Percentiles rank a stretch among this genome's conserved stretches.
phyloP scores from a whole-genome alignment of 2,888 invertebrate species.

The Aporophyla nigra region DNA sequence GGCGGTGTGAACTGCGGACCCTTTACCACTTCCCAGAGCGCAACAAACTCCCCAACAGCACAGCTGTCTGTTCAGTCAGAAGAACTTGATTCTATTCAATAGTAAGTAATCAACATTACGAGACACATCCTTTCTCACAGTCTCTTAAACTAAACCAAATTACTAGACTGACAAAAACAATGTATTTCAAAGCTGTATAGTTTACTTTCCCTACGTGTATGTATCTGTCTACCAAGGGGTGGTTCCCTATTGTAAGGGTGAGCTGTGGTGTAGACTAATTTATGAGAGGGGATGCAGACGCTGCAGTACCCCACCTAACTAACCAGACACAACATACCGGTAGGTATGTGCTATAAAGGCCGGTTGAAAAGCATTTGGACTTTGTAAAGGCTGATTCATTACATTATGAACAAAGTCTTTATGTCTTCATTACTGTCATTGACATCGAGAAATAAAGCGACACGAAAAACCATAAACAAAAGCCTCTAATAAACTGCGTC shows the following conservation, averaged over 20 bases:
- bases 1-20: no score
- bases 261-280: constrained; percentile 30
- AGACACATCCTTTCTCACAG: background rate
- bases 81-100: no score
- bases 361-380: background rate
- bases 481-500: constrained; percentile 38
- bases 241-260: constrained; percentile 32
- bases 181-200: background rate
- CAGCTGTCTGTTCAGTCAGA: no score
- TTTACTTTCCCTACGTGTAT: constrained; percentile 1
- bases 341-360: background rate
- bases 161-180: constrained; percentile 4
- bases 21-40: no score
- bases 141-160: constrained; percentile 1
- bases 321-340: constrained; percentile 1
- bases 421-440: constrained; percentile 7
- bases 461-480: constrained; percentile 25
- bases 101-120: no score
- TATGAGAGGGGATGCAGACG: constrained; percentile 33
- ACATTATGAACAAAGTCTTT: constrained; percentile 15
- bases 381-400: background rate
- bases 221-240: constrained; percentile 30
- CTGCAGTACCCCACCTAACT: constrained; percentile 17
- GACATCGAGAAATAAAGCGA: background rate
- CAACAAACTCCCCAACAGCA: no score